Evolutionary conservation across 2,113 vertebrate species (phyloP), one percentile per base, ranked within the genome.

Genomic region (Poeciliopsis retropinna): DNA sequence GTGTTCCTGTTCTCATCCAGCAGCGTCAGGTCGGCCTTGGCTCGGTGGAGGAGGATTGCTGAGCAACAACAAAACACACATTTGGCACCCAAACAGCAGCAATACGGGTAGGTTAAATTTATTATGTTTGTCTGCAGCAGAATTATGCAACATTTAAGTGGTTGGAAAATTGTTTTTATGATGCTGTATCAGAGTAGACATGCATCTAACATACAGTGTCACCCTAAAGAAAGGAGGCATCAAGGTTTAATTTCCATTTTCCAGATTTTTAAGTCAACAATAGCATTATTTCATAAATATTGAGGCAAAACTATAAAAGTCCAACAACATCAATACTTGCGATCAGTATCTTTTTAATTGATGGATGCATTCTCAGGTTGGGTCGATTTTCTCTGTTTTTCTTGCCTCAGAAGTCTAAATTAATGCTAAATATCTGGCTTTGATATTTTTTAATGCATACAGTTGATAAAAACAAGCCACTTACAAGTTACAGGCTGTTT

Each of bases 1-100:
- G 98, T 99, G 95, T 99, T 99, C 94, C 95, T 97, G 93, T 97
- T 98, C 89, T 95, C 95, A 75, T 99, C 98, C 93, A 97, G 94
- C 94, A 98, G 95, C 78, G 96, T 96, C 77, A 97, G 92, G 83
- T 98, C 97, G 17, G 97, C 97, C 94, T 98, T 97, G 25, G 96
- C 96, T 86, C 95, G 95, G 88, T 95, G 97, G 81, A 99, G 95
- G 89, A 99, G 95, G 90, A 97, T 96, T 88, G 98, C 98, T 98
- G 87, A 0, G 78, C 6, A 60, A 76, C n/a, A 57, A 78, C 5
- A 1, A 77, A 8, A 80, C 34, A 83, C 27, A 71, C 3, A 73
- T 68, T 34, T 78, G 7, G 85, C 29, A 27, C 60, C 47, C 22
- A 64, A 32, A 64, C 29, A 9, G 62, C 62, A 32, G 62, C 15